Evolutionary conservation across 2,888 invertebrate genomes (phyloP).

Genomic region (Abscondita cerata): DNA sequence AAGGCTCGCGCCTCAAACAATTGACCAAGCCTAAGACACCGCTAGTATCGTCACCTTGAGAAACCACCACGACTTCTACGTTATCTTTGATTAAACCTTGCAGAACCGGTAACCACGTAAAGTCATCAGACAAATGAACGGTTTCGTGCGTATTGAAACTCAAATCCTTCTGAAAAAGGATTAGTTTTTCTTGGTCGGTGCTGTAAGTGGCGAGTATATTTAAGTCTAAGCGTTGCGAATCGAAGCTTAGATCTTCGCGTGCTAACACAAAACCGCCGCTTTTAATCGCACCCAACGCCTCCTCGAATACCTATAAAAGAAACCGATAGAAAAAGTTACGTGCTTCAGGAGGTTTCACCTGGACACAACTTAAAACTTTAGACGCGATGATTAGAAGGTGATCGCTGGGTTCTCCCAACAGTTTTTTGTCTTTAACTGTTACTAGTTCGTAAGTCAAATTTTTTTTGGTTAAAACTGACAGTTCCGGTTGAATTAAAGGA

Average conservation of each 20-base stretch:
- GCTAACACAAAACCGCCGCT: conserved; percentile 19
- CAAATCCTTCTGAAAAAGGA: conserved; percentile 63
- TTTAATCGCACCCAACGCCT: conserved; percentile 5
- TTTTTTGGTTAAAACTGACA: conserved; percentile 64
- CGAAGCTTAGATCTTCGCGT: conserved; percentile 51
- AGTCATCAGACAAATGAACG: conserved; percentile 59
- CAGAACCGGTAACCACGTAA: conserved; percentile 63
- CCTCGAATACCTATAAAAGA: conserved; percentile 41
- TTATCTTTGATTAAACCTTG: conserved; percentile 49
- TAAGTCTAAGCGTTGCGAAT: conserved; percentile 48
- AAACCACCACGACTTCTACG: conserved; percentile 63
- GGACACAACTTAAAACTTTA: conserved; percentile 61
- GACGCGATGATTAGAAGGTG: conserved; percentile 44
- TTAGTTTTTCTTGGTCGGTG: conserved; percentile 62
- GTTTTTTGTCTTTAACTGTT: conserved; percentile 68
- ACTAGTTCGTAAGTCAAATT: conserved; percentile 62
- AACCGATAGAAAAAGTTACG: too few relatives aligned
- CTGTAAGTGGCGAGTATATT: conserved; percentile 57
- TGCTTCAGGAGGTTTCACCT: too few relatives aligned
- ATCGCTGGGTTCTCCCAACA: conserved; percentile 52
- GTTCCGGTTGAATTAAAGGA: conserved; percentile 73
- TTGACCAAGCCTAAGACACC: conserved; percentile 90
- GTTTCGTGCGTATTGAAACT: conserved; percentile 60
- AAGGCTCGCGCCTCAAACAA: conserved; percentile 80
- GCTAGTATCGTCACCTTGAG: conserved; percentile 71